Percentiles rank a stretch among this genome's conserved stretches.
phyloP scores from a whole-genome alignment of 2,888 invertebrate genomes.

The Alitta virens region DNA sequence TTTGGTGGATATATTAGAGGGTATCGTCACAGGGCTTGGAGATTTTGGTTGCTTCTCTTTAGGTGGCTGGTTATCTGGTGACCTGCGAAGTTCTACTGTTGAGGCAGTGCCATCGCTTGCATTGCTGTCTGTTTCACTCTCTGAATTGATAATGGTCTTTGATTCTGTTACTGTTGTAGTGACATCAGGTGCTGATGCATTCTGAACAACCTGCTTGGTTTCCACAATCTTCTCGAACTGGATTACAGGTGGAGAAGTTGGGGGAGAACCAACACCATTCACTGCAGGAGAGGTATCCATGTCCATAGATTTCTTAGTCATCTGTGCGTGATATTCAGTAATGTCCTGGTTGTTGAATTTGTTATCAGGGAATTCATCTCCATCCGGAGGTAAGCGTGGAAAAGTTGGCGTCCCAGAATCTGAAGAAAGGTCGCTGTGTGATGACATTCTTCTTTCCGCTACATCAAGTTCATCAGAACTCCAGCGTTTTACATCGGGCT shows the following conservation, averaged over 20 bases:
- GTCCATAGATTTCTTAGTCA: not conserved
- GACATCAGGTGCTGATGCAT: not conserved
- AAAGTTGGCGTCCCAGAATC: conserved; percentile 2
- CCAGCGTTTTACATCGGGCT: too few relatives aligned
- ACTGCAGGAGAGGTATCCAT: not conserved
- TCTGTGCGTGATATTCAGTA: not conserved
- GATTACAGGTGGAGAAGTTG: not conserved
- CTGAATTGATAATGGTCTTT: not conserved
- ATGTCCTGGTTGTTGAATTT: not conserved
- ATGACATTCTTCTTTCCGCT: not conserved
- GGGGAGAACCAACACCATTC: not conserved
- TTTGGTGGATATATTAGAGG: too few relatives aligned
- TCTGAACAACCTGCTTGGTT: not conserved
- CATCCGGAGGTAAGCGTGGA: conserved; percentile 16
- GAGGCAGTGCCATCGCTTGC: not conserved
- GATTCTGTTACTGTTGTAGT: too few relatives aligned
- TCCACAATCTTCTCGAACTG: not conserved
- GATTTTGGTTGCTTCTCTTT: not conserved
- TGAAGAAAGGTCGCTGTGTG: not conserved
- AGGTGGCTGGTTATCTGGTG: not conserved
- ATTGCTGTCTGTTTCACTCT: not conserved
- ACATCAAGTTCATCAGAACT: too few relatives aligned
- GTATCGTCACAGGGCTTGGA: not conserved
- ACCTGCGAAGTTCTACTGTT: not conserved
- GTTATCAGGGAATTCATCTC: conserved; percentile 14